Conservation (phyloP, 2,797 vertebrate genomes). For the Melanotaenia trifasciata region DNA sequence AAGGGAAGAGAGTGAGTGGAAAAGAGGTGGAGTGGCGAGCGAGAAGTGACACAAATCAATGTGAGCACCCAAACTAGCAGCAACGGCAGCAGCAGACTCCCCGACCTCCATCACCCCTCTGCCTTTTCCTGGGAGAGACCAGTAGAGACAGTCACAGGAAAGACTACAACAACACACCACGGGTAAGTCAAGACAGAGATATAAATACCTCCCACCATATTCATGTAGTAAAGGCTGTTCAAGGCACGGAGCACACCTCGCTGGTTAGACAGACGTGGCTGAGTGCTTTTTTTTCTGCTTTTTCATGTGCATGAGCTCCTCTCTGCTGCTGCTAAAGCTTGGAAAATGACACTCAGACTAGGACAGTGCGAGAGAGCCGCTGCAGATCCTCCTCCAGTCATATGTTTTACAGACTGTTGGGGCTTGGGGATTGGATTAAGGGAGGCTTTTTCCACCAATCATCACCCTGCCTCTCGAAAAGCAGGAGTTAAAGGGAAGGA, state of each 20-base stretch:
- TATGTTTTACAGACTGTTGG: constrained; percentile 51
- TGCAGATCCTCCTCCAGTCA: constrained; percentile 47
- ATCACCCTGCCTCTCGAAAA: constrained; percentile 36
- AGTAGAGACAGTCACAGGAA: constrained; percentile 40
- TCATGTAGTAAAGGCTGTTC: constrained; percentile 45
- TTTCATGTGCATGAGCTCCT: constrained; percentile 6
- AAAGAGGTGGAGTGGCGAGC: constrained; percentile 65
- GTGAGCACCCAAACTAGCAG: constrained; percentile 67
- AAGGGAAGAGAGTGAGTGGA: constrained; percentile 61
- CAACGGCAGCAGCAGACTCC: constrained; percentile 52
- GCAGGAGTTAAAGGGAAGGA: constrained; percentile 27
- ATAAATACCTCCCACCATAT: constrained; percentile 34
- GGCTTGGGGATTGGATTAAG: constrained; percentile 58
- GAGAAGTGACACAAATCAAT: constrained; percentile 78
- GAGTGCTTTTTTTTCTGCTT: constrained; percentile 20
- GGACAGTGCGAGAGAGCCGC: constrained; percentile 28
- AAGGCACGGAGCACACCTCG: constrained; percentile 30
- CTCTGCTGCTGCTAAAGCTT: constrained; percentile 26
- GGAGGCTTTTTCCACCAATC: constrained; percentile 62
- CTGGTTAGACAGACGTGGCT: constrained; percentile 17
- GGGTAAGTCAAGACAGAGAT: constrained; percentile 59
- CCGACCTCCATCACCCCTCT: constrained; percentile 70
- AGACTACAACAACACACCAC: constrained; percentile 40
- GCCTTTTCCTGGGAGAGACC: constrained; percentile 52
- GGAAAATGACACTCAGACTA: constrained; percentile 14